Percentiles rank a stretch among this genome's conserved stretches.
These are phyloP conservation scores for Anneissia japonica DNA, from an alignment of 35 echinoderm and acorn worm species.

Conservation along the genomic window DNA sequence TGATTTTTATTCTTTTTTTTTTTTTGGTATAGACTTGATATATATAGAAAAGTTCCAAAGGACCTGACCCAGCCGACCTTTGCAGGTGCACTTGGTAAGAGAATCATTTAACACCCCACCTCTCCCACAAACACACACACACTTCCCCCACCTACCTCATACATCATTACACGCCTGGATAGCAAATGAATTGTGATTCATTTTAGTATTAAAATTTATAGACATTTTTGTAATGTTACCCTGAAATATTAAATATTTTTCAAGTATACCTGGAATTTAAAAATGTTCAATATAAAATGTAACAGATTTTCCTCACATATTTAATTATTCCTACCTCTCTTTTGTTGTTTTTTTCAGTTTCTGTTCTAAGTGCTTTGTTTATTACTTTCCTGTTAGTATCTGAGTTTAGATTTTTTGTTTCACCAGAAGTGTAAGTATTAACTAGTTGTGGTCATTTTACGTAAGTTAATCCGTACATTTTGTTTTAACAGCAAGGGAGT, in stretches of 20 bases:
- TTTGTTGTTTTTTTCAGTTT: slow-evolving; percentile 62
- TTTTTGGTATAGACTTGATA: slow-evolving; percentile 86
- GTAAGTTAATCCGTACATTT: background rate
- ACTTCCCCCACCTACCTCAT: too few relatives aligned
- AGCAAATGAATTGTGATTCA: too few relatives aligned
- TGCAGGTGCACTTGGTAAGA: slow-evolving; percentile 75
- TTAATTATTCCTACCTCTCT: too few relatives aligned
- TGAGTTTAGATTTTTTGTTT: slow-evolving; percentile 80
- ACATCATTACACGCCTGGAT: too few relatives aligned
- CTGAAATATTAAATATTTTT: too few relatives aligned
- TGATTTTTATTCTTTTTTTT: background rate
- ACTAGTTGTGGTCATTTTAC: background rate
- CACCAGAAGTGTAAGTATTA: slow-evolving; percentile 91
- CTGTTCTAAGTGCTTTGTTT: slow-evolving; percentile 77
- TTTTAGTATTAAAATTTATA: too few relatives aligned
- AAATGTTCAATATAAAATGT: too few relatives aligned
- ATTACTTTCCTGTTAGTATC: slow-evolving; percentile 89
- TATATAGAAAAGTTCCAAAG: slow-evolving; percentile 92
- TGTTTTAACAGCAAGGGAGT: background rate
- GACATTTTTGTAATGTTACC: too few relatives aligned
- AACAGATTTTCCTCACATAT: too few relatives aligned
- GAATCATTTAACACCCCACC: too few relatives aligned
- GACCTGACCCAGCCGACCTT: slow-evolving; percentile 91
- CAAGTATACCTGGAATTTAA: too few relatives aligned
- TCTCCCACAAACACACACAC: too few relatives aligned